Percentiles rank a stretch among this genome's conserved stretches.
phyloP scores from a whole-genome alignment of 2,113 vertebrate genomes.

The Bettongia penicillata region DNA sequence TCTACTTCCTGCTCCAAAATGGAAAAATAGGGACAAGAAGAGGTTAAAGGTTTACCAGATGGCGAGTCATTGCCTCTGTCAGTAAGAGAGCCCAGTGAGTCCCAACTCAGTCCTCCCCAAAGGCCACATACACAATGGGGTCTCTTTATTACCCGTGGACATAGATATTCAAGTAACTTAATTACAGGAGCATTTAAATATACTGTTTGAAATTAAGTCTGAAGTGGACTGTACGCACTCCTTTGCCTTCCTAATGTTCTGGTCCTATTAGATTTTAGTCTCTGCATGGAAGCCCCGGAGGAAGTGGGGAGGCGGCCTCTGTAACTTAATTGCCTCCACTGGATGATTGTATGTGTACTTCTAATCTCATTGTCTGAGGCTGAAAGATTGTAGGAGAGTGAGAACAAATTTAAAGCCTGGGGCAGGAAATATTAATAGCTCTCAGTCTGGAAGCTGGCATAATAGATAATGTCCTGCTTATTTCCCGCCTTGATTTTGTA shows the following conservation, averaged over 20 bases:
- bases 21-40: not conserved
- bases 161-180: conserved; percentile 57
- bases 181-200: conserved; percentile 65
- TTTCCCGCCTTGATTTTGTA: conserved; percentile 42
- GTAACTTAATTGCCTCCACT: conserved; percentile 66
- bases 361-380: conserved; percentile 66
- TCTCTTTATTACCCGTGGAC: conserved; percentile 53
- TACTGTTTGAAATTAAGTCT: conserved; percentile 61
- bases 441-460: conserved; percentile 53
- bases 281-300: conserved; percentile 62
- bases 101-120: conserved; percentile 32
- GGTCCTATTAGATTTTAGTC: conserved; percentile 65
- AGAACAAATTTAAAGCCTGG: conserved; percentile 57
- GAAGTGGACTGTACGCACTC: conserved; percentile 55
- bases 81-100: not conserved
- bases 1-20: not conserved
- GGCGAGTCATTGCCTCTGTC: not conserved
- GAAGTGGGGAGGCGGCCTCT: conserved; percentile 50
- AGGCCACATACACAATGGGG: conserved; percentile 25
- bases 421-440: conserved; percentile 65
- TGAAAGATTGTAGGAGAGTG: conserved; percentile 14
- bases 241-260: conserved; percentile 60
- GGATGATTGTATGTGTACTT: conserved; percentile 41
- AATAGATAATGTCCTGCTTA: conserved; percentile 57
- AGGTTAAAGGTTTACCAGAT: conserved; percentile 32